Base-by-base conservation (phyloP, 2,888 invertebrate genomes). In the Netelia inedita region DNA sequence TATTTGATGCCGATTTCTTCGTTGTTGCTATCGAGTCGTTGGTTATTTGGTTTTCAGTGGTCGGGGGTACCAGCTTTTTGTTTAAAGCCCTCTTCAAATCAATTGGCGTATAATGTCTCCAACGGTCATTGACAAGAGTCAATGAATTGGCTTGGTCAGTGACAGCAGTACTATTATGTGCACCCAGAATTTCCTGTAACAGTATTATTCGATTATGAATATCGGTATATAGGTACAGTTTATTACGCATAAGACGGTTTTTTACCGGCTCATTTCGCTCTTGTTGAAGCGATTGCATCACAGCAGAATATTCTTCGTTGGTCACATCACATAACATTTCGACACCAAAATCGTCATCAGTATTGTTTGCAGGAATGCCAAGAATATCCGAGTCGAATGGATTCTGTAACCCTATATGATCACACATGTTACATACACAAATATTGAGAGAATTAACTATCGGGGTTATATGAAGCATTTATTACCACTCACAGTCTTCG, bases 391-490 rank as follows among this genome's bases (percentile, higher is more conserved):
- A 55, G n/a, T 55, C 55, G 55, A 55, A 55, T 11, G 16, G 14
- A 55, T 55, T 55, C 55, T 55, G 55, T 55, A 55, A 55, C n/a
- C 55, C 55, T 55, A 55, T 55, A 55, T 55, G n/a, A n/a, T 55
- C 55, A 55, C 19, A 55, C n/a, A 55, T 19, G 55, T 19, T 55
- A 55, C 55, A n/a, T 11, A 55, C n/a, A 11, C 2, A 16, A 19
- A 16, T 55, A 16, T 28, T 28, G 28, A 28, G 28, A 28, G 28
- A 28, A 28, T 28, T 28, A 28, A 28, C 28, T 28, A 28, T 28
- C 5, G 28, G 28, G 28, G 28, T 28, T 28, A 28, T 28, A 6
- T 28, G 28, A 6, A 28, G 5, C 28, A 28, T 28, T 28, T 28
- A 28, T 28, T 28, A 28, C 28, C 28, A 5, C 28, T 28, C 5